Base-by-base conservation (phyloP, 1,140 invertebrate genomes). In the Batillaria attramentaria region DNA sequence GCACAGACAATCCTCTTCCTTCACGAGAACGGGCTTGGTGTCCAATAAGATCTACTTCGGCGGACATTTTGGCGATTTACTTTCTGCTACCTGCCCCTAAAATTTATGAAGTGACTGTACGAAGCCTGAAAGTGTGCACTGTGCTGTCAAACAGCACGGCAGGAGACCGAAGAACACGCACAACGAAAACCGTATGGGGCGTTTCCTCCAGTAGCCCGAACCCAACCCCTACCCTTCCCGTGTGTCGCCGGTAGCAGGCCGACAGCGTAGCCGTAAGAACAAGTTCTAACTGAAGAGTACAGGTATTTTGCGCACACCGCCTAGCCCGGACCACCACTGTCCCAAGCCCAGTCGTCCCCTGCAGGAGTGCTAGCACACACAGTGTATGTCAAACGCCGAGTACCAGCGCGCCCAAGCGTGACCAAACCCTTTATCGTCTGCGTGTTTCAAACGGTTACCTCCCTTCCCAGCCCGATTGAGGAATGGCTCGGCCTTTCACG, bases 1-100 rank as follows among this genome's bases (percentile, higher is more conserved):
- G 80, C 83, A 86, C 80, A 60, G 81, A 83, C 75, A 89, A 81
- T 18, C 89, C 88, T 31, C 78, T 54, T 3, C 84, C 84, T 57
- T 81, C 83, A 28, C 60, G 42, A 24, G 81, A 83, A 6, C 81
- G 50, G 33, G 81, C 81, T 43, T 83, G 79, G 10, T 79, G 74
- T 6, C 81, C 81, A 39, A 82, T 79, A n/a, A 82, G 65, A 35
- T 81, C 79, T 39, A 83, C 83, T 75, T 79, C 78, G 33, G 70
- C 31, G 28, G 72, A 76, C 78, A 77, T 79, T 2, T 39, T 75
- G 5, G 46, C 6, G 2, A 41, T 28, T 50, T 20, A 35, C 28
- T 35, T 16, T 35, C 20, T 28, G 28, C 16, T 42, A 42, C 46
- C 1, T 0, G 8, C 35, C 1, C 0, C 8, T 10, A n/a, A 46